These are phyloP conservation scores for Maconellicoccus hirsutus DNA, from an alignment of 1,140 invertebrate genomes.

Conservation along the genomic window DNA sequence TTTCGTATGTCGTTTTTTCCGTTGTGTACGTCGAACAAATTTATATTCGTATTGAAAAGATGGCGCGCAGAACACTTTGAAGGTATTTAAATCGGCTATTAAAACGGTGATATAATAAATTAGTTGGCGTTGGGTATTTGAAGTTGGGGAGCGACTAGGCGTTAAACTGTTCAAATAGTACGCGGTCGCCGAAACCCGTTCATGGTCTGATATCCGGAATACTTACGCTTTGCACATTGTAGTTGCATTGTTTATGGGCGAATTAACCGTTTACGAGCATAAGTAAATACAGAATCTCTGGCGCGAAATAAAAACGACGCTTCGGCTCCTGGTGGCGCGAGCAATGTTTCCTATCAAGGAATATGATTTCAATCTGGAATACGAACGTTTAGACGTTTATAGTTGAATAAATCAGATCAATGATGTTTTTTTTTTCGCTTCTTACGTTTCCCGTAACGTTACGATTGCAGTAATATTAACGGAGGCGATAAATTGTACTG, in stretches of 20 bases:
- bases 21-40: neutral
- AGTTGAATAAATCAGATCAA: neutral
- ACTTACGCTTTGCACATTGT: neutral
- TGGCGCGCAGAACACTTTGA: neutral
- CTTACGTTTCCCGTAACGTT: too few relatives aligned
- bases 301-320: neutral
- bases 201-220: neutral
- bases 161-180: neutral
- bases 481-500: neutral
- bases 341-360: too few relatives aligned
- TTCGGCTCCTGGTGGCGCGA: too few relatives aligned
- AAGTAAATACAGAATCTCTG: neutral
- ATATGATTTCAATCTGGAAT: neutral
- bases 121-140: neutral
- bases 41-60: neutral
- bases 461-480: neutral
- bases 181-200: neutral
- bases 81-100: conserved; percentile 4
- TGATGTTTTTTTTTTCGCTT: neutral
- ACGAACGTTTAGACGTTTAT: neutral
- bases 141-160: neutral
- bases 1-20: neutral
- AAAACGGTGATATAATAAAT: conserved; percentile 6
- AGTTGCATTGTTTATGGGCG: neutral
- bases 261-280: conserved; percentile 9